Evolutionary conservation across 1,140 invertebrate genomes (phyloP), one percentile per base, ranked within the genome.

Genomic region (Megalopta genalis): DNA sequence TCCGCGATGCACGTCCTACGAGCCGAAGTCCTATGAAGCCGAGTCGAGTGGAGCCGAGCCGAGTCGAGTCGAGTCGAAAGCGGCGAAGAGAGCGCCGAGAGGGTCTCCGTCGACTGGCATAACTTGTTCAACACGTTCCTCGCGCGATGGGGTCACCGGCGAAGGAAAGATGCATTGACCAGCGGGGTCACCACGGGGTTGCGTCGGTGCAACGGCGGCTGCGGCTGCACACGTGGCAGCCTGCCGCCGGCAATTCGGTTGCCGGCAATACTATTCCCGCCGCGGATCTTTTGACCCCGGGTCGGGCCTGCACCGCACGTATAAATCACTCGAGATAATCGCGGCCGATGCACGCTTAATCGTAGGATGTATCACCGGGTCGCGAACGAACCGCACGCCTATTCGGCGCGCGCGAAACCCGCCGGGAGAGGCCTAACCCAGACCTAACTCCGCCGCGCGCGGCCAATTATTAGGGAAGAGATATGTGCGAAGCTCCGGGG

Each of bases 81-180:
- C 32, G 37, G 60, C 59, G 62, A 49, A 64, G 21, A 23, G 49
- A 81, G 37, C 32, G 70, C 14, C 32, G 52, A 76, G 82, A 68
- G 64, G 62, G 57, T 59, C 83, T 59, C 27, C 2, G 57, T 32
- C 75, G 74, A 77, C 83, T 81, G 83, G 80, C 84, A 82, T 86
- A 88, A 88, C 83, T 88, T 88, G 88, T 88, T 88, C 85, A 83
- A 88, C 88, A 82, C 87, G 88, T 87, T 88, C 69, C 74, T 63
- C 81, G 87, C 71, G 83, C 84, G 83, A 86, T 82, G 84, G 84
- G 86, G 86, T 87, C 86, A 87, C 81, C 82, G 57, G 23, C 85
- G 71, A 81, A 76, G 75, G 75, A 69, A 65, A 66, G 84, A 80
- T 76, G 80, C 82, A 82, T 76, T 75, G 78, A 75, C 72, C 76